phyloP scores from a whole-genome alignment of 2,113 vertebrate species.

The Atrichornis clamosus region DNA sequence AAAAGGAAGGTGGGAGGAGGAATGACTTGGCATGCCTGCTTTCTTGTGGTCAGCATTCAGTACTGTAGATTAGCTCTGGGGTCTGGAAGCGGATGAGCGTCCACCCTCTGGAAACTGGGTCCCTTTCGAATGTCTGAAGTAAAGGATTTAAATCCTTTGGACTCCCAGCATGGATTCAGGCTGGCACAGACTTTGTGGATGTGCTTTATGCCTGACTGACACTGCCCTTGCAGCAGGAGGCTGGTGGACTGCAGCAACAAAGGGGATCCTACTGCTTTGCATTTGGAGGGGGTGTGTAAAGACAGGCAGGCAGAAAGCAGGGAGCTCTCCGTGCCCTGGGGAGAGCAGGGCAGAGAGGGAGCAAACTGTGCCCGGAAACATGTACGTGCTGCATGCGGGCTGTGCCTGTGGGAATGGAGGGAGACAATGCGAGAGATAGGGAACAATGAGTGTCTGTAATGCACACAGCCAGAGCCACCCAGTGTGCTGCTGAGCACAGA shows the following conservation, averaged over 20 bases:
- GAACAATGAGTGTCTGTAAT: slow-evolving; percentile 27
- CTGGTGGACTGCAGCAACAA: not conserved
- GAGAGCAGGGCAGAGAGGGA: not conserved
- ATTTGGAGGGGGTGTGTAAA: not conserved
- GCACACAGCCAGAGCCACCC: not conserved
- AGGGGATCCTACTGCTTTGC: not conserved
- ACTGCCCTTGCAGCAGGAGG: not conserved
- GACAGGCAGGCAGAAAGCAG: not conserved
- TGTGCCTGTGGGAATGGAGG: slow-evolving; percentile 10
- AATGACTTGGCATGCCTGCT: not conserved
- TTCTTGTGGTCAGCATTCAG: not conserved
- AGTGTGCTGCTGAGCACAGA: not conserved
- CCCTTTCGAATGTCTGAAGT: not conserved
- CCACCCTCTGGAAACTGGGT: not conserved
- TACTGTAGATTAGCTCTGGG: not conserved
- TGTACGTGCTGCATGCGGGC: not conserved
- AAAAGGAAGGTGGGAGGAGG: not conserved
- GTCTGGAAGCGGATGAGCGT: not conserved
- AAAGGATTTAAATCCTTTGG: not conserved
- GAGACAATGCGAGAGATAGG: slow-evolving; percentile 12
- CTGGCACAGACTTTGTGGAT: not conserved
- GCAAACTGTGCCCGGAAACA: not conserved
- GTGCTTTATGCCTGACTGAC: not conserved
- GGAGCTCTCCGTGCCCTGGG: not conserved
- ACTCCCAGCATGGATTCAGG: not conserved